These are phyloP conservation scores for Wasmannia auropunctata DNA, from an alignment of 1,140 invertebrate genomes.

Conservation along the genomic window DNA sequence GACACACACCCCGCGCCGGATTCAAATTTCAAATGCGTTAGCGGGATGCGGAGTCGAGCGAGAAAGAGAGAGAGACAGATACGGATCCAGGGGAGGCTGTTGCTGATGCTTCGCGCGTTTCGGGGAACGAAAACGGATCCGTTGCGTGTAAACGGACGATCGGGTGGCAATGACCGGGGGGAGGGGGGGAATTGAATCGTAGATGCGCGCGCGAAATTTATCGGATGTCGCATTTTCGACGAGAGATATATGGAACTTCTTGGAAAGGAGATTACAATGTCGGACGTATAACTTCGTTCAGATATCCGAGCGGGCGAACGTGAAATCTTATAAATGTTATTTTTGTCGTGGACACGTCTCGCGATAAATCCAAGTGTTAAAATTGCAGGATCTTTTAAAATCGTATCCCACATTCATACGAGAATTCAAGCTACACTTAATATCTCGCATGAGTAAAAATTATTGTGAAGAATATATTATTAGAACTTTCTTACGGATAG, in stretches of 20 bases:
- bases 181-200: neutral
- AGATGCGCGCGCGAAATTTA: neutral
- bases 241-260: neutral
- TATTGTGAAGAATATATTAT: constrained; percentile 15
- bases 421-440: neutral
- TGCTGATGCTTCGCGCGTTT: constrained; percentile 17
- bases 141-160: constrained; percentile 1
- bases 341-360: neutral
- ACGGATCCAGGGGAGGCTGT: neutral
- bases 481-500: neutral
- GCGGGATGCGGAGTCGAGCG: neutral
- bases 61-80: neutral
- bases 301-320: neutral
- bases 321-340: neutral
- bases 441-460: neutral
- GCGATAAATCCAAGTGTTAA: neutral
- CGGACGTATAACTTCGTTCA: neutral
- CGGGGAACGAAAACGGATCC: constrained; percentile 9
- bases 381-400: neutral
- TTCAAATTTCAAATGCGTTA: constrained; percentile 21
- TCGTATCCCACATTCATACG: neutral
- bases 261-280: neutral
- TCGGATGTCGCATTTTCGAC: neutral
- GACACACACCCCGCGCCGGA: constrained; percentile 17
- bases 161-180: constrained; percentile 28